Conservation (phyloP, 2,888 invertebrate species). For the Megastigmus dorsalis region DNA sequence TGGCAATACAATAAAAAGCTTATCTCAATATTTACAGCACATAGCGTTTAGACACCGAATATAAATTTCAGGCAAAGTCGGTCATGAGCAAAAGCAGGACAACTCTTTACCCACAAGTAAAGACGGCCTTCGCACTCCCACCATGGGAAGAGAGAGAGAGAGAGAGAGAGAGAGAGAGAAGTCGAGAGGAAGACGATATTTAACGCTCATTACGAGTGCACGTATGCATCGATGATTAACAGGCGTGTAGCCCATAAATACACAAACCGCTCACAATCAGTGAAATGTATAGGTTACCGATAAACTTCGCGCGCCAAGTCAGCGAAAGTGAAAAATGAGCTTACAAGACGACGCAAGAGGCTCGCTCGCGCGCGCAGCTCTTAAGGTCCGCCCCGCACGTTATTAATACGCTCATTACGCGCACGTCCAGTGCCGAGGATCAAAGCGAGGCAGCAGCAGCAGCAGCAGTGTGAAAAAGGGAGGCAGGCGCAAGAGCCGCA, state of each 20-base stretch:
- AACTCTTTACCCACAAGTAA: slow-evolving; percentile 17
- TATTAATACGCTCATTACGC: slow-evolving; percentile 40
- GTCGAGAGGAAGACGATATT: slow-evolving; percentile 17
- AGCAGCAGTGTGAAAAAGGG: slow-evolving; percentile 9
- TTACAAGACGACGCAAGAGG: neutral
- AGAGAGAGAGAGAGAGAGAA: too few relatives aligned
- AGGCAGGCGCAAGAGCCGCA: neutral
- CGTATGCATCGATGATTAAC: slow-evolving; percentile 22
- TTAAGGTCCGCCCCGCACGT: neutral
- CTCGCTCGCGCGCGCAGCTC: neutral
- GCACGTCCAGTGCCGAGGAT: neutral
- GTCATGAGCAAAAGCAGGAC: too few relatives aligned
- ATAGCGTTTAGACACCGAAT: too few relatives aligned
- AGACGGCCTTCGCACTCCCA: too few relatives aligned
- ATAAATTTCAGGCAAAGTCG: too few relatives aligned
- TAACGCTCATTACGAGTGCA: slow-evolving; percentile 33
- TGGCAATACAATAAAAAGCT: too few relatives aligned
- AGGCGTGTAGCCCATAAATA: slow-evolving; percentile 24
- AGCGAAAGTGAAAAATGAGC: slow-evolving; percentile 31
- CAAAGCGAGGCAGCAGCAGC: slow-evolving; percentile 1
- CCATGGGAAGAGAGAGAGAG: too few relatives aligned
- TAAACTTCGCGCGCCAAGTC: slow-evolving; percentile 15
- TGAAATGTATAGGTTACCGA: slow-evolving; percentile 17
- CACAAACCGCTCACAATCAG: slow-evolving; percentile 24
- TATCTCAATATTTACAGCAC: too few relatives aligned